Evolutionary conservation across 2,888 invertebrate species (phyloP).

Genomic region (Drosophila neutralis): DNA sequence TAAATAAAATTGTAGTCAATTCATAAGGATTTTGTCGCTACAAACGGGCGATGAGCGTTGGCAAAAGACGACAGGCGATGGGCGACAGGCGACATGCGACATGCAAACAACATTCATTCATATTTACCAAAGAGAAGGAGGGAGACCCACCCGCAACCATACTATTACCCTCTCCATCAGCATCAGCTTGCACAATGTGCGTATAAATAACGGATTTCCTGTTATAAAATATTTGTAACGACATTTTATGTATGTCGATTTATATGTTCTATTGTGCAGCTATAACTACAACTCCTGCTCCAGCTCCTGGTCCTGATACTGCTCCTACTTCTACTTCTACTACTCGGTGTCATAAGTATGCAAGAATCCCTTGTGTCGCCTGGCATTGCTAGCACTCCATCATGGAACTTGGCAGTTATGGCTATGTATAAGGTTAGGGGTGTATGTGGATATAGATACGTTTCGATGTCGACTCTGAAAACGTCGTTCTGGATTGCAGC

Average conservation of each 20-base stretch:
- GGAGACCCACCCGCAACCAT: conserved; percentile 32
- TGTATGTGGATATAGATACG: conserved; percentile 10
- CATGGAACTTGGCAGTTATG: conserved; percentile 63
- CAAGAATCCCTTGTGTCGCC: conserved; percentile 26
- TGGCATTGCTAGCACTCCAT: conserved; percentile 60
- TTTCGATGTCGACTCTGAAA: conserved; percentile 44
- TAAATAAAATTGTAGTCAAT: conserved; percentile 81
- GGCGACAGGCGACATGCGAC: conserved; percentile 38
- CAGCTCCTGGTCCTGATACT: conserved; percentile 15
- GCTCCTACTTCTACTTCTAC: conserved; percentile 12
- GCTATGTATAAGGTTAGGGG: conserved; percentile 32
- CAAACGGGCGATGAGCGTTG: conserved; percentile 45
- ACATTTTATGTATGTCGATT: conserved; percentile 75
- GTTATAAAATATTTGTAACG: conserved; percentile 80
- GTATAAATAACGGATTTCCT: conserved; percentile 80
- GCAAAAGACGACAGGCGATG: conserved; percentile 16
- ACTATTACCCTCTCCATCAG: conserved; percentile 23
- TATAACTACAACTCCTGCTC: conserved; percentile 15
- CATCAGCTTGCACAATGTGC: conserved; percentile 69
- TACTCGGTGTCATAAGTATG: conserved; percentile 33
- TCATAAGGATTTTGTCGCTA: conserved; percentile 78
- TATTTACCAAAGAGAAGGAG: conserved; percentile 61
- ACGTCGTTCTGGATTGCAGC: conserved; percentile 69
- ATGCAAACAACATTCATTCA: conserved; percentile 79
- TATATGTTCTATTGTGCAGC: conserved; percentile 60